Conservation (phyloP, 2,797 vertebrate species). For the Pseudochirops corinnae region DNA sequence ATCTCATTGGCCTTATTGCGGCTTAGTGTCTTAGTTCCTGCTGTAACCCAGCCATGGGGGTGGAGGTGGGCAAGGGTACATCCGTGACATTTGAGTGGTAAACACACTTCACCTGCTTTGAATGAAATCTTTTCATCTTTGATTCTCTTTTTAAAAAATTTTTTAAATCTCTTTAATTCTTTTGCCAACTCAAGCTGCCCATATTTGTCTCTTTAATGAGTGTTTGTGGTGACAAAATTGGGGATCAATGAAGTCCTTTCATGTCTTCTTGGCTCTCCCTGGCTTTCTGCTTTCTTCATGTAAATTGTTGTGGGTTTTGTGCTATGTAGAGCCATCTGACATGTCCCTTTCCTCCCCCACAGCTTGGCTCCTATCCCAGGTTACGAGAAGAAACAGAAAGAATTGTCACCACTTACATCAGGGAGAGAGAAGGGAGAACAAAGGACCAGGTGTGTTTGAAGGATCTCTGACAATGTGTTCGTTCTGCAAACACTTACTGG, state of each 20-base stretch:
- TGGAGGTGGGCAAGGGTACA: conserved; percentile 5
- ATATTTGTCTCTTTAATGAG: conserved; percentile 20
- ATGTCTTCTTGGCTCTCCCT: conserved; percentile 23
- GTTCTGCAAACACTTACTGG: background rate
- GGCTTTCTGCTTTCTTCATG: conserved; percentile 28
- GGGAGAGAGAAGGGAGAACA: conserved; percentile 95
- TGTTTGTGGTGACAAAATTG: conserved; percentile 28
- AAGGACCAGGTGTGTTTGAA: conserved; percentile 93
- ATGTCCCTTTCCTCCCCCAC: conserved; percentile 60
- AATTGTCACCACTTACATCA: conserved; percentile 95
- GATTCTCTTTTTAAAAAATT: background rate
- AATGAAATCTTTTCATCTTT: conserved; percentile 29
- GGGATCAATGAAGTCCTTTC: conserved; percentile 38
- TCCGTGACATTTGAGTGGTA: background rate
- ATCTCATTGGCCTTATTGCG: background rate
- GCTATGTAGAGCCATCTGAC: background rate
- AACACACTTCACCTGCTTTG: background rate
- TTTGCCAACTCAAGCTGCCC: background rate
- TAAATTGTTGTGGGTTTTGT: rapidly evolving
- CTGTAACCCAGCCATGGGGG: background rate
- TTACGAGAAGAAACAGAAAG: conserved; percentile 96
- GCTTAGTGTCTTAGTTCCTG: background rate
- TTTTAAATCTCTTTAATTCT: background rate
- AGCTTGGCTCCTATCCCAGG: conserved; percentile 95
- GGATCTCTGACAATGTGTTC: background rate